Conservation (phyloP, 1,140 invertebrate species). For the Agrilus planipennis region DNA sequence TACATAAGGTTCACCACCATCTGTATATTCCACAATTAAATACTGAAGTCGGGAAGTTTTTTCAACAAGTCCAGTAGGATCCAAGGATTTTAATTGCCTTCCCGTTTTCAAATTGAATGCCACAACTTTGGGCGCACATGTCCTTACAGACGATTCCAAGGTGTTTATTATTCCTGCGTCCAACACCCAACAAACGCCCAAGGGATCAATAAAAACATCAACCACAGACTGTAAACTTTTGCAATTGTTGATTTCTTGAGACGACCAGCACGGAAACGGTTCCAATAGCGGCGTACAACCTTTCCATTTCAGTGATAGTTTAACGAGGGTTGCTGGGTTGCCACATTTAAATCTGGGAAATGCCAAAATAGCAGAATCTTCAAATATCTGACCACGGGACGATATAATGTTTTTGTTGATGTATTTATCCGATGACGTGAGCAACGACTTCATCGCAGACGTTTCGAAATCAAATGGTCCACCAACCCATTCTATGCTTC, state of each 20-base stretch:
- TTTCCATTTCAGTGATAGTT: slow-evolving; percentile 38
- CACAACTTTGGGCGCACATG: slow-evolving; percentile 54
- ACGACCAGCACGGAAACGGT: slow-evolving; percentile 50
- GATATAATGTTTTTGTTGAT: slow-evolving; percentile 45
- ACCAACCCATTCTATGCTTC: slow-evolving; percentile 21
- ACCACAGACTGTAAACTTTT: slow-evolving; percentile 47
- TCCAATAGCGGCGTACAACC: slow-evolving; percentile 35
- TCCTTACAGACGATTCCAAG: slow-evolving; percentile 42
- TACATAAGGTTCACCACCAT: slow-evolving; percentile 35
- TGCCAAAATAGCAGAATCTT: slow-evolving; percentile 43
- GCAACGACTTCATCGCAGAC: slow-evolving; percentile 39
- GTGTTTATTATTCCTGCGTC: slow-evolving; percentile 55
- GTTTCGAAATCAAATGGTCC: slow-evolving; percentile 41
- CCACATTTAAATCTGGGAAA: slow-evolving; percentile 43
- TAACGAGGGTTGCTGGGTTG: slow-evolving; percentile 48
- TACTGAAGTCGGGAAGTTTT: slow-evolving; percentile 48
- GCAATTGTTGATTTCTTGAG: slow-evolving; percentile 50
- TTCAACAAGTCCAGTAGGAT: slow-evolving; percentile 40
- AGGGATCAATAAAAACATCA: slow-evolving; percentile 43
- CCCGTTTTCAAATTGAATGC: slow-evolving; percentile 45
- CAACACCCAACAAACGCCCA: slow-evolving; percentile 54
- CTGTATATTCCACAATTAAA: slow-evolving; percentile 43
- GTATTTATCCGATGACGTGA: slow-evolving; percentile 41
- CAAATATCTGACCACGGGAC: slow-evolving; percentile 46
- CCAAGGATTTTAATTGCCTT: slow-evolving; percentile 47